These are phyloP conservation scores for Spisula subtruncata DNA, from an alignment of 2,888 invertebrate species.

Conservation along the genomic window DNA sequence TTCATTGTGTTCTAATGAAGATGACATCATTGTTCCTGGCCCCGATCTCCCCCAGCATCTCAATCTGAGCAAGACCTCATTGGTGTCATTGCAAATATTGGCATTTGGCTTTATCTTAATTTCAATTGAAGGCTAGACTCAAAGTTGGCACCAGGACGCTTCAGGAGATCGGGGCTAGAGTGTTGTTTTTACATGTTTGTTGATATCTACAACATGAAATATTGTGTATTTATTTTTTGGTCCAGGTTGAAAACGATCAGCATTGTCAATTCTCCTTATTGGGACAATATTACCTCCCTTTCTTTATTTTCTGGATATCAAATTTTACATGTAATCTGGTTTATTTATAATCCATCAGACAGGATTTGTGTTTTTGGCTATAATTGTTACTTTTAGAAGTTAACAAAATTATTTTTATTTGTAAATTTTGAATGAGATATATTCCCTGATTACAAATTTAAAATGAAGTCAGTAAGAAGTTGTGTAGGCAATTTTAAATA, in stretches of 20 bases:
- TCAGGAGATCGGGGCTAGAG: too few species aligned
- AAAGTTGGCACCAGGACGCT: too few species aligned
- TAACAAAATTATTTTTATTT: background rate
- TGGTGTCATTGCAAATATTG: too few species aligned
- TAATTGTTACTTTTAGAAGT: background rate
- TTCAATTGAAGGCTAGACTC: too few species aligned
- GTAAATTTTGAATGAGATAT: background rate
- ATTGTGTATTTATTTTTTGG: background rate
- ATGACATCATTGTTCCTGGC: background rate
- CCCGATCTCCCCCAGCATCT: too few species aligned
- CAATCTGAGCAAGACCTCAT: too few species aligned
- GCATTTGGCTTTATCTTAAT: too few species aligned
- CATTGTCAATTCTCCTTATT: background rate
- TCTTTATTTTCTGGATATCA: background rate
- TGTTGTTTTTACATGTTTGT: too few species aligned
- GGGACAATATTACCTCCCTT: background rate
- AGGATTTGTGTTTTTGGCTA: background rate
- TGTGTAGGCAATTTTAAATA: background rate
- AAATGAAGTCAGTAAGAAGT: background rate
- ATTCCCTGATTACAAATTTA: background rate
- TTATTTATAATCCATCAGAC: background rate
- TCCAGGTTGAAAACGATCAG: background rate
- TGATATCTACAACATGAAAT: background rate
- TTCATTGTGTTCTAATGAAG: background rate
- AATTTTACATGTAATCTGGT: constrained; percentile 5